Evolutionary conservation across 2,113 vertebrate species (phyloP).

Genomic region (Lophius piscatorius): DNA sequence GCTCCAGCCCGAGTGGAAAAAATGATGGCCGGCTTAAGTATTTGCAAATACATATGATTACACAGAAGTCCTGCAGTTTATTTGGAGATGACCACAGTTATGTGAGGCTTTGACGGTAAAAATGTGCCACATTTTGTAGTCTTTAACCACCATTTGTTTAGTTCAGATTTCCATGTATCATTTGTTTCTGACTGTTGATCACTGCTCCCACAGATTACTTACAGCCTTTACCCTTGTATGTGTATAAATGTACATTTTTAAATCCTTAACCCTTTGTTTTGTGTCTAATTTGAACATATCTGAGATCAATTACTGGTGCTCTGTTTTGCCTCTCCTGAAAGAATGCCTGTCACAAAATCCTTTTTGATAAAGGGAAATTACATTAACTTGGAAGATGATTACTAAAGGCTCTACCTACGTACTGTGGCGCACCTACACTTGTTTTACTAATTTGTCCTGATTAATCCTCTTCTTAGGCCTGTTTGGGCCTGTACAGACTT

Average conservation of each 20-base stretch:
- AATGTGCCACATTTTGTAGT: constrained; percentile 39
- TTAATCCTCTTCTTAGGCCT: neutral
- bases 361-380: no score
- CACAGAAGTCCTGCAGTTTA: no score
- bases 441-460: constrained; percentile 1
- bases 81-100: neutral
- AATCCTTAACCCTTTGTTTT: constrained; percentile 64
- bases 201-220: constrained; percentile 46
- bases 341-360: constrained; percentile 14
- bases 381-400: no score
- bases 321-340: constrained; percentile 34
- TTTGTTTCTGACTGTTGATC: constrained; percentile 40
- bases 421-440: neutral
- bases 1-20: constrained; percentile 7
- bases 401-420: neutral
- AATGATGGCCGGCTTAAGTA: constrained; percentile 20
- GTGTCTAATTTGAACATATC: constrained; percentile 56
- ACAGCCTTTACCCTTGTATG: constrained; percentile 60
- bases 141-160: constrained; percentile 34
- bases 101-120: constrained; percentile 16
- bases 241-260: constrained; percentile 83
- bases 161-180: constrained; percentile 37
- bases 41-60: constrained; percentile 25
- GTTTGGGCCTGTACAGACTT: neutral
- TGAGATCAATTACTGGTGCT: constrained; percentile 61